Evolutionary conservation across 2,113 vertebrate species (phyloP).

Genomic region (Macquaria australasica): DNA sequence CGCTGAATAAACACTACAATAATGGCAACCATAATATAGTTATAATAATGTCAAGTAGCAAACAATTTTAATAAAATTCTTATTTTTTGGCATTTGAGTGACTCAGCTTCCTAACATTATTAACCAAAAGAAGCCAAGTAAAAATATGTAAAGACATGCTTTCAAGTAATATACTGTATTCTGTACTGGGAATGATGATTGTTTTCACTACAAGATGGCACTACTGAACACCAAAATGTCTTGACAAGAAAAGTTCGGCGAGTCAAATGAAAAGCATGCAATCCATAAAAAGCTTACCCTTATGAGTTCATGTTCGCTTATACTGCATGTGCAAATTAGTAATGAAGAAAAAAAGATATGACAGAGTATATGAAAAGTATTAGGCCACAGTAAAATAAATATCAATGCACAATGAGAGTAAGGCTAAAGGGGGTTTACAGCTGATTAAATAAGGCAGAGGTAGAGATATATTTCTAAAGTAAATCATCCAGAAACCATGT

Average conservation of each 20-base stretch:
- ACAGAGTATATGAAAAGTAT: slow-evolving; percentile 20
- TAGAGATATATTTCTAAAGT: slow-evolving; percentile 50
- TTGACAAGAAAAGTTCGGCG: background rate
- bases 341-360: slow-evolving; percentile 17
- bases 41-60: background rate
- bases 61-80: background rate
- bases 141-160: background rate
- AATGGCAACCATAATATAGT: background rate
- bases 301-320: background rate
- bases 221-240: slow-evolving; percentile 16
- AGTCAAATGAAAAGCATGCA: slow-evolving; percentile 32
- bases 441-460: slow-evolving; percentile 55
- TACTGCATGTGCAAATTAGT: slow-evolving; percentile 38
- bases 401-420: slow-evolving; percentile 13
- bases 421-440: background rate
- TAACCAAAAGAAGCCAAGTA: background rate
- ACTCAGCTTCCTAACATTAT: background rate
- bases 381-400: slow-evolving; percentile 47
- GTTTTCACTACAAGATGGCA: slow-evolving; percentile 27
- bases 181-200: background rate
- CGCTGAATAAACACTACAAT: background rate
- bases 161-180: slow-evolving; percentile 34
- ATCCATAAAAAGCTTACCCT: background rate
- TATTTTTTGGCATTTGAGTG: slow-evolving; percentile 15
- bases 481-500: slow-evolving; percentile 40